Percentiles rank a stretch among this genome's conserved stretches.
These are phyloP conservation scores for Sapayoa aenigma DNA, from an alignment of 2,113 vertebrate species.

Conservation along the genomic window DNA sequence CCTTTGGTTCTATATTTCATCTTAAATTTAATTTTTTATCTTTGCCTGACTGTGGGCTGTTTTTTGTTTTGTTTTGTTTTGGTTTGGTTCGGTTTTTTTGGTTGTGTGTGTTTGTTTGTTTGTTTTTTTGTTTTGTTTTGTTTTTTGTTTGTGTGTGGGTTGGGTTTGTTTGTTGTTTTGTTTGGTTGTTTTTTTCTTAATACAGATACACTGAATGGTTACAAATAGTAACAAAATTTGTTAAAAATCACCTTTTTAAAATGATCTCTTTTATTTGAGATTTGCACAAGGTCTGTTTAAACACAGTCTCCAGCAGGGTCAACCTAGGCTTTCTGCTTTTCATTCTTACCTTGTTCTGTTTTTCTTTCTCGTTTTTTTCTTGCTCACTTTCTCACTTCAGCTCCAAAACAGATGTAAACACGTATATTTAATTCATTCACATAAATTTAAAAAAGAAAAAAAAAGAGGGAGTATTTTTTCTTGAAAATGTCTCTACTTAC, in stretches of 20 bases:
- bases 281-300: neutral
- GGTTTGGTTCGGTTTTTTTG: too few relatives aligned
- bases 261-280: neutral
- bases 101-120: neutral
- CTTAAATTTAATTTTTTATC: neutral
- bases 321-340: neutral
- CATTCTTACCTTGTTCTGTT: neutral
- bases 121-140: neutral
- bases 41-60: neutral
- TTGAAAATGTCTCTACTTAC: neutral
- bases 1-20: neutral
- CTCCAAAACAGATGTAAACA: neutral
- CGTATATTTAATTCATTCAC: neutral
- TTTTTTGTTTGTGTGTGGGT: neutral
- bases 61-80: neutral
- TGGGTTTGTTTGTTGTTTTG: neutral
- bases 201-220: neutral
- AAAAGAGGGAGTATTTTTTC: neutral
- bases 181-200: neutral
- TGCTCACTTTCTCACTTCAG: neutral
- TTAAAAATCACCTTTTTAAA: neutral
- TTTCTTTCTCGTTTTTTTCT: neutral
- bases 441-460: neutral
- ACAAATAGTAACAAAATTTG: neutral
- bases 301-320: neutral